Conservation (phyloP, 1,140 invertebrate species). For the Antheraea pernyi region DNA sequence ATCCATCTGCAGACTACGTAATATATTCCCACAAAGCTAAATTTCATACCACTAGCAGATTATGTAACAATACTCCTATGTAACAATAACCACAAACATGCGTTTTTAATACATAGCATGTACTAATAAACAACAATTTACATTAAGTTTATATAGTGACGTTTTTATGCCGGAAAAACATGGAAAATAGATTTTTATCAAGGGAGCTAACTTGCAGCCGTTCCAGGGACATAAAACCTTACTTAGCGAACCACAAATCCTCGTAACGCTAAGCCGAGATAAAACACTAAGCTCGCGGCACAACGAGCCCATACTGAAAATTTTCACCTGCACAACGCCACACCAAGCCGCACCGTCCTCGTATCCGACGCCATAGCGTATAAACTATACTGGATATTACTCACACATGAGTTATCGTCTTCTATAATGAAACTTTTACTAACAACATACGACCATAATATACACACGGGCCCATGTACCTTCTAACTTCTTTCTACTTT, state of each 20-base stretch:
- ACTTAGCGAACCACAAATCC: slow-evolving; percentile 78
- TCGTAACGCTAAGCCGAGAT: slow-evolving; percentile 78
- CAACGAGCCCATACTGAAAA: slow-evolving; percentile 63
- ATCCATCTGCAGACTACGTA: not conserved
- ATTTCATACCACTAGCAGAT: not conserved
- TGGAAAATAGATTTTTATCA: slow-evolving; percentile 69
- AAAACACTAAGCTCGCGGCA: slow-evolving; percentile 73
- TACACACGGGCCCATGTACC: not conserved
- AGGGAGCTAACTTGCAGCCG: slow-evolving; percentile 65
- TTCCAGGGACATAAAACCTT: slow-evolving; percentile 74
- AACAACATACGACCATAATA: slow-evolving; percentile 11
- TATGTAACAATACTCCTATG: not conserved
- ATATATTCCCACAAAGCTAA: not conserved
- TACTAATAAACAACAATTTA: slow-evolving; percentile 3
- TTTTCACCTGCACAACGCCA: slow-evolving; percentile 56
- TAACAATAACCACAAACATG: not conserved
- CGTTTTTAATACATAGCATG: slow-evolving; percentile 19
- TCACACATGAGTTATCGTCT: slow-evolving; percentile 67
- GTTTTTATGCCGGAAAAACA: slow-evolving; percentile 30
- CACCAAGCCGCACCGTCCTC: slow-evolving; percentile 23
- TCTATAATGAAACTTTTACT: slow-evolving; percentile 63
- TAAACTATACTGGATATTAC: slow-evolving; percentile 66
- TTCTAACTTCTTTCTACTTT: not conserved
- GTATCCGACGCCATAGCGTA: slow-evolving; percentile 37
- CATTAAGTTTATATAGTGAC: not conserved